Percentiles rank a stretch among this genome's conserved stretches.
These are phyloP conservation scores for Schizaphis graminum DNA, from an alignment of 2,888 invertebrate genomes.

Conservation along the genomic window DNA sequence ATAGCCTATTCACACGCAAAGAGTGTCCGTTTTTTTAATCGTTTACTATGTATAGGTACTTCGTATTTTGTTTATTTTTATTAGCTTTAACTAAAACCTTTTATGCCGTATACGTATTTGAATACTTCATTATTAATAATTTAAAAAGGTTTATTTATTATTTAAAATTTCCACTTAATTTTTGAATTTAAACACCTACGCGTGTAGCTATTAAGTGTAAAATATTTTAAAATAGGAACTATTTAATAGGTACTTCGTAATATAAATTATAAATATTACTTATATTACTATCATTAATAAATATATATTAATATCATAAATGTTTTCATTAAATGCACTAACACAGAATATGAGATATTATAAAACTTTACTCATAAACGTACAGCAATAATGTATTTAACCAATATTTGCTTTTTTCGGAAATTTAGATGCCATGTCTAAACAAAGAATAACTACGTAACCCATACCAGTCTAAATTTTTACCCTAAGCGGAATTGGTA, in stretches of 20 bases:
- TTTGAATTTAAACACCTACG: background rate
- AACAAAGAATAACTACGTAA: constrained; percentile 40
- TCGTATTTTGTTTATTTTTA: background rate
- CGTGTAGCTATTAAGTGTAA: too few species aligned
- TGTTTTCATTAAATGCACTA: background rate
- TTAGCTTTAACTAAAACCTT: background rate
- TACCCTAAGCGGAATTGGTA: constrained; percentile 28
- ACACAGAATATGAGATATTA: background rate
- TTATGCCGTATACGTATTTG: background rate
- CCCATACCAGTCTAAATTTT: constrained; percentile 23
- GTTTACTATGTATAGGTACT: background rate
- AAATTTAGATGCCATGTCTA: constrained; percentile 9
- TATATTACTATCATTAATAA: too few species aligned
- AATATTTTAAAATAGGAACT: background rate
- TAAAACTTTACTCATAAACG: background rate
- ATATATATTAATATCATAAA: background rate
- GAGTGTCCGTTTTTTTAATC: background rate
- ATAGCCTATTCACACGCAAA: background rate
- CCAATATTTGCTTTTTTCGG: constrained; percentile 3
- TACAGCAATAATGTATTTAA: background rate
- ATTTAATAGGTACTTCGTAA: background rate
- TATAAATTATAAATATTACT: background rate
- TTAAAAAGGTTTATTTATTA: background rate
- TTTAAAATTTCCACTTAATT: background rate
- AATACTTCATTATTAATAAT: background rate